Evolutionary conservation across 2,797 vertebrate genomes (phyloP).

Genomic region (Spondyliosoma cantharus): DNA sequence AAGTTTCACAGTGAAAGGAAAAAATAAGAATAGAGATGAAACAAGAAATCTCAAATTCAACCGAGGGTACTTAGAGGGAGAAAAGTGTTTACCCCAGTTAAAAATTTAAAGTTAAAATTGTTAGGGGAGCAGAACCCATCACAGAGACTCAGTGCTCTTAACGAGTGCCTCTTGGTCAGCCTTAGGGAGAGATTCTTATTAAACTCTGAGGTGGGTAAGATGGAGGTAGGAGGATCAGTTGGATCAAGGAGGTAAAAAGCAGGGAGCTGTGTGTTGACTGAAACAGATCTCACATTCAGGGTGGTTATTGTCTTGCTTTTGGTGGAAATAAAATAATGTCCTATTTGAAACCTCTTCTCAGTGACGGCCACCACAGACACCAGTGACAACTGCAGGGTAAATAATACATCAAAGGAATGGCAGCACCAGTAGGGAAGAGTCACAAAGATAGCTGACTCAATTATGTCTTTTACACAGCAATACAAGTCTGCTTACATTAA

Average conservation of each 20-base stretch:
- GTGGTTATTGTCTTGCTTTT: neutral
- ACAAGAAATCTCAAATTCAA: slow-evolving; percentile 41
- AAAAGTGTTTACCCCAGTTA: no score
- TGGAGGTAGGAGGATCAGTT: slow-evolving; percentile 10
- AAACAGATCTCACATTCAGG: neutral
- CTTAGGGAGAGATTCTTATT: slow-evolving; percentile 13
- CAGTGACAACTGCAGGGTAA: neutral
- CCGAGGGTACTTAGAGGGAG: slow-evolving; percentile 6
- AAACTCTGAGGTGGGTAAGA: slow-evolving; percentile 25
- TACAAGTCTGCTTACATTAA: no score
- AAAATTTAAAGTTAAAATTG: no score
- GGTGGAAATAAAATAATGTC: neutral
- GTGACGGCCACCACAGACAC: neutral
- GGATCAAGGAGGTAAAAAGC: slow-evolving; percentile 16
- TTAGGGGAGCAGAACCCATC: no score
- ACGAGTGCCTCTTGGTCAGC: slow-evolving; percentile 30
- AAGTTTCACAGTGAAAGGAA: slow-evolving; percentile 21
- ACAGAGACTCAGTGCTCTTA: slow-evolving; percentile 41
- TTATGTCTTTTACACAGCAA: neutral
- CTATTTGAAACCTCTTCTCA: neutral
- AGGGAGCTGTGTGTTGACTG: slow-evolving; percentile 14
- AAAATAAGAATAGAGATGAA: slow-evolving; percentile 43
- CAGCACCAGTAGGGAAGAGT: neutral
- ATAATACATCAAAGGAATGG: neutral
- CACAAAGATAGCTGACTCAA: neutral